Evolutionary conservation across 2,888 invertebrate species (phyloP), one percentile per base, ranked within the genome.

Genomic region (Cotesia congregata): DNA sequence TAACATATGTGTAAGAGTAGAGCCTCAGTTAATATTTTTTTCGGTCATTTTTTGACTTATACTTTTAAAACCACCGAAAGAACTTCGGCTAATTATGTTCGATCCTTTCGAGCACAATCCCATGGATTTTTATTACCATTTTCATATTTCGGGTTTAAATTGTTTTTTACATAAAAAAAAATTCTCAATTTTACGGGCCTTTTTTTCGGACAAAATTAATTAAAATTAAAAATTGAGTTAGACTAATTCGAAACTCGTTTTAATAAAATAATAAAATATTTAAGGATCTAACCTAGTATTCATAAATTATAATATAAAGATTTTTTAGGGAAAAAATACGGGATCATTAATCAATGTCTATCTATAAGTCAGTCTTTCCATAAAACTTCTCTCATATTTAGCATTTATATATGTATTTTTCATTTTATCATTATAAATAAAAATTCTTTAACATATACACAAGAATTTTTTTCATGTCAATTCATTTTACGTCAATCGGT

Each of bases 401-500:
- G 38, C 65, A 65, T 9, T 40, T 38, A 6, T 39, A 67, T 64
- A 6, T 39, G 61, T 64, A 61, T 68, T 41, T 74, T 72, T 40
- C 38, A 70, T 68, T 69, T 15, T 68, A 62, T 68, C 67, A 20
- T 65, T 61, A 50, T 50, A 50, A 50, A 50, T 50, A 50, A 50
- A 50, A 50, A 50, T 50, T 50, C 50, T 50, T 50, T 30, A 30
- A 50, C 1, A 1, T 50, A 50, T 12, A 9, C 1, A 50, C 50
- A 50, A 50, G 12, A 9, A 50, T 50, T 50, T 50, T 9, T 50
- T 50, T 50, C 50, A 50, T 50, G 50, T 50, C 50, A 50, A 50
- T 75, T 77, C 64, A 62, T 38, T 65, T 65, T 30, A 65, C 65
- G 20, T 65, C 38, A 65, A 65, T 65, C 67, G 65, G 40, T 67